Percentiles rank a stretch among this genome's conserved stretches.
phyloP scores from a whole-genome alignment of 2,797 vertebrate species.

The Chelon auratus region DNA sequence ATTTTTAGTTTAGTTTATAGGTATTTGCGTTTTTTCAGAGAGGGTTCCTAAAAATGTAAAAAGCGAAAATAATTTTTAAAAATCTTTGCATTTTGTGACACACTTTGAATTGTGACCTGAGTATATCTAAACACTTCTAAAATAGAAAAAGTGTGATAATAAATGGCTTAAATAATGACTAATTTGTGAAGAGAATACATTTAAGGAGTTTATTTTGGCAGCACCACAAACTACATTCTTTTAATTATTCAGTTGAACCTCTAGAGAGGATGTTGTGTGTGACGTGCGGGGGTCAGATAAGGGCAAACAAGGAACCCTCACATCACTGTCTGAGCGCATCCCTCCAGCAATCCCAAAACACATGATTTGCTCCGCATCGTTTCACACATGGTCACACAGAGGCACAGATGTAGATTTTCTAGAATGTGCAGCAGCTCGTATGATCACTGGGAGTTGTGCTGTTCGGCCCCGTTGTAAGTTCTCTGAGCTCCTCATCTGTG shows the following conservation, averaged over 20 bases:
- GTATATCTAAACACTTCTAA: not conserved
- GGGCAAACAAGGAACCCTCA: constrained; percentile 15
- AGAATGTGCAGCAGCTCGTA: constrained; percentile 4
- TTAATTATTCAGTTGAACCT: not conserved
- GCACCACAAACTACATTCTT: not conserved
- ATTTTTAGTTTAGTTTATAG: too few relatives aligned
- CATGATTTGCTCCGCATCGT: constrained; percentile 34
- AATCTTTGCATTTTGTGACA: not conserved
- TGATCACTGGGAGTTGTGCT: constrained; percentile 10
- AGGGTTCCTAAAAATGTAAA: not conserved
- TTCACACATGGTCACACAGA: constrained; percentile 14
- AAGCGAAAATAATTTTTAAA: not conserved
- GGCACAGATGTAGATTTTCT: constrained; percentile 2
- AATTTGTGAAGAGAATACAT: not conserved
- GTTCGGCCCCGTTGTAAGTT: constrained; percentile 16
- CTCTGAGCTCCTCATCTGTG: constrained; percentile 34
- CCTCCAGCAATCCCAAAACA: constrained; percentile 29
- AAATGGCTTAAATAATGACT: not conserved
- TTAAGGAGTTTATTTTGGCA: not conserved
- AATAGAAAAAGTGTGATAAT: not conserved
- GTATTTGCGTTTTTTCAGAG: too few relatives aligned
- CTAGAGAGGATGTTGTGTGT: not conserved
- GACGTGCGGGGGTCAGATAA: constrained; percentile 13
- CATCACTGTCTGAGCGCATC: constrained; percentile 10
- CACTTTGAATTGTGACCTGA: not conserved